Conservation (phyloP, 2,888 invertebrate species). For the Rhagonycha fulva region DNA sequence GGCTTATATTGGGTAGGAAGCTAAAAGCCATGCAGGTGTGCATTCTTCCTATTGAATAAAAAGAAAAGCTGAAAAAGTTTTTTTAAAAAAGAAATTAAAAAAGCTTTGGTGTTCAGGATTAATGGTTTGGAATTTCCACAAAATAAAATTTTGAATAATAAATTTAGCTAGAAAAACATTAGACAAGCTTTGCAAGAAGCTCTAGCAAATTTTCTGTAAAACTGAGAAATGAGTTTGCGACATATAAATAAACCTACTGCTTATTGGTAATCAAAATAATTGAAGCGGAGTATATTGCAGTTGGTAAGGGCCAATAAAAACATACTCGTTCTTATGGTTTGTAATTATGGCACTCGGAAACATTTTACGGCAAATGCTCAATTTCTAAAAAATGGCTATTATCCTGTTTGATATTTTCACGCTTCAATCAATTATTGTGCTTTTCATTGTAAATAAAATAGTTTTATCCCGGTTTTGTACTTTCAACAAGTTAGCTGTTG, state of each 20-base stretch:
- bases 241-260: no score
- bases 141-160: background rate
- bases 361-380: no score
- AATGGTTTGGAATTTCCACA: background rate
- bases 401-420: background rate
- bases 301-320: background rate
- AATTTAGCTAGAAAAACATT: background rate
- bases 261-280: background rate
- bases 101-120: background rate
- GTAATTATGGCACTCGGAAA: no score
- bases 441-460: background rate
- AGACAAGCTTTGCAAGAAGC: background rate
- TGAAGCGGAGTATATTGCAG: background rate
- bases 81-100: background rate
- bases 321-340: background rate
- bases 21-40: no score
- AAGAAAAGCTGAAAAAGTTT: no score
- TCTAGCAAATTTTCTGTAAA: background rate
- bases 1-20: no score
- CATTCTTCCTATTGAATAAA: no score
- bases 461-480: no score
- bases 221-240: background rate
- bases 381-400: background rate
- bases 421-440: background rate
- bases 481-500: no score